Evolutionary conservation across 1,140 invertebrate genomes (phyloP).

Genomic region (Leptinotarsa texana): DNA sequence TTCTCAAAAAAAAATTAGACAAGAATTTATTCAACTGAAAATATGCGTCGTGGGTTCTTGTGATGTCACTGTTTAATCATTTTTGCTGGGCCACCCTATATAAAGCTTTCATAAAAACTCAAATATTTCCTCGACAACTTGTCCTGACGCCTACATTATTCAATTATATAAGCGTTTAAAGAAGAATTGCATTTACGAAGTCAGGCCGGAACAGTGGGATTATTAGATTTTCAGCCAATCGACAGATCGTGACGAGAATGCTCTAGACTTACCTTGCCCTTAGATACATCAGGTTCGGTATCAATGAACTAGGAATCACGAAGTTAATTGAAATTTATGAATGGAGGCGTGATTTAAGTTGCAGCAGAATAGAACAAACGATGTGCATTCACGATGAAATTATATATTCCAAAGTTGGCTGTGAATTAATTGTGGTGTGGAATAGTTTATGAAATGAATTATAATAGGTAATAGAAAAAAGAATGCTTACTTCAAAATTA

Average conservation of each 20-base stretch:
- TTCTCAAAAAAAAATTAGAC: too few relatives aligned
- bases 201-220: constrained; percentile 50
- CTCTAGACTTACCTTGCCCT: constrained; percentile 44
- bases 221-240: constrained; percentile 50
- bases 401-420: too few relatives aligned
- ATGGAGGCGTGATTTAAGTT: neutral
- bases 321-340: neutral
- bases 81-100: too few relatives aligned
- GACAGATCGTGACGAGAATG: constrained; percentile 48
- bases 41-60: too few relatives aligned
- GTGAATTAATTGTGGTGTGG: too few relatives aligned
- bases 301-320: neutral
- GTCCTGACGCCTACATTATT: constrained; percentile 35
- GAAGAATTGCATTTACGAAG: constrained; percentile 43
- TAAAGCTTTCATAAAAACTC: too few relatives aligned
- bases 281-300: constrained; percentile 24
- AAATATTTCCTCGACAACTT: neutral
- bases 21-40: too few relatives aligned
- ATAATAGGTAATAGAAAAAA: too few relatives aligned
- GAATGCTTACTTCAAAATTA: too few relatives aligned
- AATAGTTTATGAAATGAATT: too few relatives aligned
- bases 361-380: neutral
- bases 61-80: too few relatives aligned
- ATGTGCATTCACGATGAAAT: too few relatives aligned
- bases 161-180: constrained; percentile 39